Percentiles rank a stretch among this genome's conserved stretches.
Evolutionary conservation across 2,797 vertebrate genomes (phyloP).

Genomic region (Crenichthys baileyi): DNA sequence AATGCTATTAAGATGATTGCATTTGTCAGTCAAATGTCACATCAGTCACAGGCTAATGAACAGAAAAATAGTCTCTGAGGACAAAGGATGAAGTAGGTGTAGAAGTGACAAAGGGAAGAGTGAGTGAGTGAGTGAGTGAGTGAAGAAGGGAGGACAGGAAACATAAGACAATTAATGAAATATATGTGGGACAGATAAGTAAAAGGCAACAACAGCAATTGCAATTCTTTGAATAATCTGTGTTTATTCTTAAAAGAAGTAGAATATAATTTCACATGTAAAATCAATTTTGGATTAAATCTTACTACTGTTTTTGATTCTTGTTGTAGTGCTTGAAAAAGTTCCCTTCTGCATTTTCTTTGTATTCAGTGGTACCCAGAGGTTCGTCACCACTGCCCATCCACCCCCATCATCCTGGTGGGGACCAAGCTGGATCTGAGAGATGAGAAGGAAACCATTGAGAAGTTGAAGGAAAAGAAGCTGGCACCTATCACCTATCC

Average conservation of each 20-base stretch:
- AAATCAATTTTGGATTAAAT: background rate
- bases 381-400: conserved; percentile 93
- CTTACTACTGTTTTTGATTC: background rate
- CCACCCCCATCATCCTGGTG: conserved; percentile 90
- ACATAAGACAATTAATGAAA: background rate
- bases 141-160: background rate
- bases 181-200: background rate
- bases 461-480: conserved; percentile 95
- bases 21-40: background rate
- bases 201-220: background rate
- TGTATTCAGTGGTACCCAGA: conserved; percentile 88
- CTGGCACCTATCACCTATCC: conserved; percentile 86
- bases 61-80: background rate
- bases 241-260: background rate
- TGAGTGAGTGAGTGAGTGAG: background rate
- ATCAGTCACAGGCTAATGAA: background rate
- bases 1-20: background rate
- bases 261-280: background rate
- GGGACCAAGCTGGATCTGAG: conserved; percentile 94
- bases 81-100: background rate
- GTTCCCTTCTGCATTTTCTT: background rate
- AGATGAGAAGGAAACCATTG: conserved; percentile 93
- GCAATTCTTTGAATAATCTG: background rate
- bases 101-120: background rate
- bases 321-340: background rate